Percentiles rank a stretch among this genome's conserved stretches.
Conservation (phyloP, 2,113 vertebrate species). For the Halichoeres trimaculatus region DNA sequence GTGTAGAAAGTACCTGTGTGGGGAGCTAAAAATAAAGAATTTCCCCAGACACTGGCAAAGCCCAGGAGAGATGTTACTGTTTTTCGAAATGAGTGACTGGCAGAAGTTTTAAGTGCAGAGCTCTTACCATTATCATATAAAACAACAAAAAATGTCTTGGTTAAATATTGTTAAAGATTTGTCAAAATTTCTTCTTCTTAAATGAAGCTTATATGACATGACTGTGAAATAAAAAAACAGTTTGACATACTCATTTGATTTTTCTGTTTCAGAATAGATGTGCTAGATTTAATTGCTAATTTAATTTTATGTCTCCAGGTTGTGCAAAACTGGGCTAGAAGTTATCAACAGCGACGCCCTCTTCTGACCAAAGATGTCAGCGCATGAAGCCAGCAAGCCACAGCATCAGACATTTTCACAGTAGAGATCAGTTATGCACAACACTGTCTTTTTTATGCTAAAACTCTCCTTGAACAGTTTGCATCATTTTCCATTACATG, state of each 20-base stretch:
- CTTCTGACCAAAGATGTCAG: conserved; percentile 81
- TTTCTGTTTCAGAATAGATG: not conserved
- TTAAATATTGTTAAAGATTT: too few relatives aligned
- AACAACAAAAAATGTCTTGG: too few relatives aligned
- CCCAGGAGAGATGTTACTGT: too few relatives aligned
- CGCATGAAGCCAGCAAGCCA: conserved; percentile 67
- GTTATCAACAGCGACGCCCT: conserved; percentile 84
- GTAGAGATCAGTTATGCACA: conserved; percentile 21
- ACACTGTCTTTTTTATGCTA: conserved; percentile 8
- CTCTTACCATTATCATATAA: too few relatives aligned
- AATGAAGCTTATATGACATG: too few relatives aligned
- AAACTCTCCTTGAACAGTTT: conserved; percentile 2
- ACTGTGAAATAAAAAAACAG: not conserved
- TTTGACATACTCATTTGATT: not conserved
- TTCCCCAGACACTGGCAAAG: too few relatives aligned
- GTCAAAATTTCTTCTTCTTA: too few relatives aligned
- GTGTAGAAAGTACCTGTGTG: too few relatives aligned
- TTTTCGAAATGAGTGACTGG: too few relatives aligned
- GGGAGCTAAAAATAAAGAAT: too few relatives aligned
- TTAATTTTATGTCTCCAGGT: conserved; percentile 77
- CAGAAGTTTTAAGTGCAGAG: too few relatives aligned
- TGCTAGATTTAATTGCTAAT: not conserved
- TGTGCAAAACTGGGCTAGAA: conserved; percentile 86
- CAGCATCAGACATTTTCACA: not conserved
- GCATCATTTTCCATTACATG: conserved; percentile 2